phyloP scores from a whole-genome alignment of 2,888 invertebrate species.

The Piscicola geometra region DNA sequence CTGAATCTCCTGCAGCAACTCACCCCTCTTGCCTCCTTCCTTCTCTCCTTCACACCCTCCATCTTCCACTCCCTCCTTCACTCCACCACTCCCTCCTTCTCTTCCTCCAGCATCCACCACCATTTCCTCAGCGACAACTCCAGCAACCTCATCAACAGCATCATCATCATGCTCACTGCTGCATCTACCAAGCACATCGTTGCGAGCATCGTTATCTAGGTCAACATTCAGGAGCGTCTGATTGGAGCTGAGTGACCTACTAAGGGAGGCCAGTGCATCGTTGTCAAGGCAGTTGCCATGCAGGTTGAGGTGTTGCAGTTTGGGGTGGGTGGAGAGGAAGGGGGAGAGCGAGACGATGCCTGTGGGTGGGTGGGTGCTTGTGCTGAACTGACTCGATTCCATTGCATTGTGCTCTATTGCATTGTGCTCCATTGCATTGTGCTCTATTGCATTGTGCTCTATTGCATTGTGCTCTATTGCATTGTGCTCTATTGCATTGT shows the following conservation, averaged over 20 bases:
- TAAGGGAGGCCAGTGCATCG: conserved; percentile 70
- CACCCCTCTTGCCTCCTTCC: not conserved
- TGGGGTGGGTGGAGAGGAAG: conserved; percentile 61
- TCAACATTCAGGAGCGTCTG: conserved; percentile 73
- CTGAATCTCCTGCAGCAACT: conserved; percentile 1
- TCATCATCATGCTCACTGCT: not conserved
- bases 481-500: too few relatives aligned
- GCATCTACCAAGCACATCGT: too few relatives aligned
- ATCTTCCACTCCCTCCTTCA: too few relatives aligned
- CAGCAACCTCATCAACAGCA: not conserved
- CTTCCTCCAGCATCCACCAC: too few relatives aligned
- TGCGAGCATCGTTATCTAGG: conserved; percentile 63
- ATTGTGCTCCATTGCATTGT: too few relatives aligned
- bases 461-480: too few relatives aligned
- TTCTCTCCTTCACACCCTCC: too few relatives aligned
- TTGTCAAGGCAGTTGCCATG: conserved; percentile 76
- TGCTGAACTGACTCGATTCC: too few relatives aligned
- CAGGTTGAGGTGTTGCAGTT: conserved; percentile 68
- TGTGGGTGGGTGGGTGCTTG: not conserved
- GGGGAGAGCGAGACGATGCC: conserved; percentile 67
- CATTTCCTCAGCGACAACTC: not conserved
- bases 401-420: too few relatives aligned
- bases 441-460: too few relatives aligned
- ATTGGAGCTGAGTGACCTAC: conserved; percentile 71
- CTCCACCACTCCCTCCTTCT: too few relatives aligned